A percentile compares a stretch with the other conserved stretches of the same genome.
Evolutionary conservation across 37 sponge, comb jelly and placozoan genomes (phyloP).

Genomic region (Haliclona indistincta): DNA sequence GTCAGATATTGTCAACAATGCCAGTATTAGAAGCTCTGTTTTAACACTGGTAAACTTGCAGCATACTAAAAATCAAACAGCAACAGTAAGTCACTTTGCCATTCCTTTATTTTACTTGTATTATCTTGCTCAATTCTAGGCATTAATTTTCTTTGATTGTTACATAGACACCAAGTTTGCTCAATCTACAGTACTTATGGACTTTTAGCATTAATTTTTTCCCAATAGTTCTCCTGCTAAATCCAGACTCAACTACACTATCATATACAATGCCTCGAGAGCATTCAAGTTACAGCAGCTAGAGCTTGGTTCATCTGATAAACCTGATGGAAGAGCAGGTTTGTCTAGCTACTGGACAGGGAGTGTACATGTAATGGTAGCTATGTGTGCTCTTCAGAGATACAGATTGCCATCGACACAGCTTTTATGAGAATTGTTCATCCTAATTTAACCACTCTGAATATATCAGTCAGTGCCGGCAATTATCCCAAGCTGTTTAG

Average conservation of each 20-base stretch:
- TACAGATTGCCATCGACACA: conserved; percentile 52
- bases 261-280: conserved; percentile 70
- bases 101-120: background rate
- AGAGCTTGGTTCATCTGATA: conserved; percentile 60
- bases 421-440: conserved; percentile 53
- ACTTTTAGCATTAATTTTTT: background rate
- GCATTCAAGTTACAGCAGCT: conserved; percentile 65
- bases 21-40: too few relatives aligned
- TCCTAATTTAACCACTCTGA: conserved; percentile 25
- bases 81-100: too few relatives aligned
- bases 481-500: conserved; percentile 61
- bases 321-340: conserved; percentile 83
- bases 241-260: conserved; percentile 74
- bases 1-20: too few relatives aligned
- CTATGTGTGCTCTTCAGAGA: conserved; percentile 36
- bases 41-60: background rate
- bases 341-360: background rate
- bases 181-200: background rate
- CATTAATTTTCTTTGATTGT: conserved; percentile 14
- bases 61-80: background rate
- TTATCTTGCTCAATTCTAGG: background rate
- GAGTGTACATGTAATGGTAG: background rate
- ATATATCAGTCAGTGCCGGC: conserved; percentile 25
- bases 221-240: conserved; percentile 30
- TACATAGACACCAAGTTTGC: background rate